Conservation (phyloP, 2,113 vertebrate species). For the Aspiorhynchus laticeps region DNA sequence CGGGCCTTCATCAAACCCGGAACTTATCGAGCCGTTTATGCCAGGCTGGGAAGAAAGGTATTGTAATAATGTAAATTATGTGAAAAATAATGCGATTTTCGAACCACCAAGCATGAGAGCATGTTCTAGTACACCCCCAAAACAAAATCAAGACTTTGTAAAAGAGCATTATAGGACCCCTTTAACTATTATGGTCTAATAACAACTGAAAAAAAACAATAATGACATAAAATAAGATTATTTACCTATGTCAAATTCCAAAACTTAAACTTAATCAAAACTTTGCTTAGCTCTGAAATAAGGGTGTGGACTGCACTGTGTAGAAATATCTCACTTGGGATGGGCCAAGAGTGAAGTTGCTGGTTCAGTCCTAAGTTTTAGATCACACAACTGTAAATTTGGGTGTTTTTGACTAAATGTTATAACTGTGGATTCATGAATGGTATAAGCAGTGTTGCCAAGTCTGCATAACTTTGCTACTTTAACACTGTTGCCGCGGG, state of each 20-base stretch:
- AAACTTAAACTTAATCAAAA: not conserved
- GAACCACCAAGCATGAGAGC: too few species aligned
- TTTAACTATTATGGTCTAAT: not conserved
- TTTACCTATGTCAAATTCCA: not conserved
- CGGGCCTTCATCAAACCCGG: too few species aligned
- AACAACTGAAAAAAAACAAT: not conserved
- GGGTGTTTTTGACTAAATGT: not conserved
- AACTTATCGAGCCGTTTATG: too few species aligned
- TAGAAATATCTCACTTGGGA: not conserved
- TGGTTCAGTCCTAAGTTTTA: not conserved
- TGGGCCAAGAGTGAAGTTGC: not conserved
- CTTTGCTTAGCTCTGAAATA: not conserved
- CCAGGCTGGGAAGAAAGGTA: too few species aligned
- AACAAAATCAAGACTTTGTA: too few species aligned
- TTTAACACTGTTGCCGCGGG: too few species aligned
- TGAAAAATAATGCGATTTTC: too few species aligned
- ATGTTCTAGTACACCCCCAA: too few species aligned
- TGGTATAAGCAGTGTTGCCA: too few species aligned
- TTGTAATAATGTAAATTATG: too few species aligned
- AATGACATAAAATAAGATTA: not conserved
- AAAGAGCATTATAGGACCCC: too few species aligned
- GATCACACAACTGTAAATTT: not conserved
- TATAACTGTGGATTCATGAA: not conserved
- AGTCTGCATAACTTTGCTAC: too few species aligned
- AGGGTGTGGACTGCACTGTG: not conserved